Evolutionary conservation across 2,797 vertebrate species (phyloP).

Genomic region (Numenius phaeopus): DNA sequence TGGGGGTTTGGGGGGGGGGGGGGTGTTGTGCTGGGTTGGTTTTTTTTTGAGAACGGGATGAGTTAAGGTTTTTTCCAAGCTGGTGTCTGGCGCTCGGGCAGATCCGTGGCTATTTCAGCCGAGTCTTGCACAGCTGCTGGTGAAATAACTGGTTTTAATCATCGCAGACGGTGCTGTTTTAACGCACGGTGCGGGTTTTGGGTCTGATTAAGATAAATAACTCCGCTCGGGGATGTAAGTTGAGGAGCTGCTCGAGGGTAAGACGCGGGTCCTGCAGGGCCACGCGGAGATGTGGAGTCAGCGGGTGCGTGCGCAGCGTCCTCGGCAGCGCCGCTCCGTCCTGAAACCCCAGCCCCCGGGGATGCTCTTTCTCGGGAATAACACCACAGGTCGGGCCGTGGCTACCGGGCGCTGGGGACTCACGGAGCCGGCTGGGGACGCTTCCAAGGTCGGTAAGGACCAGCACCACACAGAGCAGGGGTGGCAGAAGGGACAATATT

Average conservation of each 20-base stretch:
- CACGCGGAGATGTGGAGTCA: fast-evolving
- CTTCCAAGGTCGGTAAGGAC: not conserved
- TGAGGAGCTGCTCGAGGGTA: not conserved
- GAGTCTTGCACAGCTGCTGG: fast-evolving
- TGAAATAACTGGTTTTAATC: not conserved
- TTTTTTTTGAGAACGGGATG: not conserved
- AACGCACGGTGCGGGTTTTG: not conserved
- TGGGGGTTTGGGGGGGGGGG: not conserved
- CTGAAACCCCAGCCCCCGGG: fast-evolving
- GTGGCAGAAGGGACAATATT: not conserved
- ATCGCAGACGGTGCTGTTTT: not conserved
- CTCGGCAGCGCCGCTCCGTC: fast-evolving
- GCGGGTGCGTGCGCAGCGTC: fast-evolving
- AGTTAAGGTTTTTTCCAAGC: not conserved
- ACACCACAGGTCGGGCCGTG: not conserved
- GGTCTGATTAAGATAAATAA: not conserved
- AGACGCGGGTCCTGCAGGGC: not conserved
- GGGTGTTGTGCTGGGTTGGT: not conserved
- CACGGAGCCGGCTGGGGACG: fast-evolving
- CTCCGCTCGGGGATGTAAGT: not conserved
- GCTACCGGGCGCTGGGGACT: fast-evolving
- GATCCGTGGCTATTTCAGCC: fast-evolving
- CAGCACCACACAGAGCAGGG: fast-evolving
- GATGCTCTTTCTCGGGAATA: not conserved
- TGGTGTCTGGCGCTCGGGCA: not conserved